Evolutionary conservation across 2,888 invertebrate genomes (phyloP).

Genomic region (Tholera decimalis): DNA sequence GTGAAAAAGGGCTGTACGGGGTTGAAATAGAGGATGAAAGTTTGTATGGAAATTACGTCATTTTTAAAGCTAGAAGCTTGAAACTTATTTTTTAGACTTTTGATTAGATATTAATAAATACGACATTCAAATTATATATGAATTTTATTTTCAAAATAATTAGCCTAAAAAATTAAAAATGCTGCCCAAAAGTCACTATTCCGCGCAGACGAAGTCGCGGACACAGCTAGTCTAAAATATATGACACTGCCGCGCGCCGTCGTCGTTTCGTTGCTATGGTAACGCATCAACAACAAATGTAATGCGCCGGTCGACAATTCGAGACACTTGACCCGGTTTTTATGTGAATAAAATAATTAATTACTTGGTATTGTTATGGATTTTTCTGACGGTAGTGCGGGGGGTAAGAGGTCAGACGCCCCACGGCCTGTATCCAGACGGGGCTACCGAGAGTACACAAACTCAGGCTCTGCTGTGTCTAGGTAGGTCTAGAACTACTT

Average conservation of each 20-base stretch:
- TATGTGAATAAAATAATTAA: slow-evolving; percentile 72
- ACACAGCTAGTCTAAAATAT: slow-evolving; percentile 18
- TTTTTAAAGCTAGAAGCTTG: no score
- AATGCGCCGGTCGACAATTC: slow-evolving; percentile 78
- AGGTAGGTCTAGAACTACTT: slow-evolving; percentile 69
- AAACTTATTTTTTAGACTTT: no score
- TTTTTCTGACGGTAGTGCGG: slow-evolving; percentile 84
- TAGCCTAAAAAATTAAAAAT: no score
- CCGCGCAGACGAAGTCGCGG: slow-evolving; percentile 19
- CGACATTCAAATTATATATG: no score
- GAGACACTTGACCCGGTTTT: slow-evolving; percentile 70
- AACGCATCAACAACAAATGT: slow-evolving; percentile 80
- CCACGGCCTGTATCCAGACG: slow-evolving; percentile 84
- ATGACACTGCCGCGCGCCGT: slow-evolving; percentile 38
- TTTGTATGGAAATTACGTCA: no score
- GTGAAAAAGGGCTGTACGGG: no score
- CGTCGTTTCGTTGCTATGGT: slow-evolving; percentile 72
- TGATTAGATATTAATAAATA: no score
- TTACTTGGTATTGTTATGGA: slow-evolving; percentile 79
- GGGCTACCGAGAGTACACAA: slow-evolving; percentile 83
- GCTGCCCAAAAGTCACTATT: no score
- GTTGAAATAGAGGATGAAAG: no score
- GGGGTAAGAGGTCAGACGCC: slow-evolving; percentile 77
- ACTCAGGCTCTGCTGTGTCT: slow-evolving; percentile 80
- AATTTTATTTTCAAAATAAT: no score